Conservation (phyloP, 2,888 invertebrate species). For the Nysson spinosus region DNA sequence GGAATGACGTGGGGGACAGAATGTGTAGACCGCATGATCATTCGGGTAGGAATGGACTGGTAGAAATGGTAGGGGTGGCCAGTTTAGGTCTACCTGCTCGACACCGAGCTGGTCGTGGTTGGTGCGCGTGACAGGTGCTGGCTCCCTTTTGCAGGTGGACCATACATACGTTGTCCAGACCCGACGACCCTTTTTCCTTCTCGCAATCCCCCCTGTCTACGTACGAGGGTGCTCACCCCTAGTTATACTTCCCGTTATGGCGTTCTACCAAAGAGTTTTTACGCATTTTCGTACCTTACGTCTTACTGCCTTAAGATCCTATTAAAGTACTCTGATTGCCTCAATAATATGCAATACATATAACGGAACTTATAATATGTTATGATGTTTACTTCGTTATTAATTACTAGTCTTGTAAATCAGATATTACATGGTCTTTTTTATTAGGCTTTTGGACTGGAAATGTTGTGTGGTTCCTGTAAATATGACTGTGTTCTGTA, state of each 20-base stretch:
- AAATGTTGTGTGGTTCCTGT: no score
- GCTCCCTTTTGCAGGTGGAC: slow-evolving; percentile 70
- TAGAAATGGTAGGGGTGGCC: slow-evolving; percentile 42
- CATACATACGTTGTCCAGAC: slow-evolving; percentile 55
- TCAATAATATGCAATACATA: no score
- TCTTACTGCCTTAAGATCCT: no score
- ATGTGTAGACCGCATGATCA: slow-evolving; percentile 41
- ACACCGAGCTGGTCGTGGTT: slow-evolving; percentile 42
- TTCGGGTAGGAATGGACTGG: slow-evolving; percentile 55
- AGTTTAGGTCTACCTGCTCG: slow-evolving; percentile 35
- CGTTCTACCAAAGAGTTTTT: background rate
- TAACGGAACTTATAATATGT: no score
- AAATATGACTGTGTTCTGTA: no score
- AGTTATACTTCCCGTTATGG: background rate
- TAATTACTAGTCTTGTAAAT: no score
- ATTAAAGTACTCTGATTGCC: no score
- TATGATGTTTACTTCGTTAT: no score
- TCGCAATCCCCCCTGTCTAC: slow-evolving; percentile 5
- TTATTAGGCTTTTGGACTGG: no score
- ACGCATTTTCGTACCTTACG: no score
- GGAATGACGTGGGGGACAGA: slow-evolving; percentile 3
- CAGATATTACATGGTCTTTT: no score
- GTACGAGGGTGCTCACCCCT: slow-evolving; percentile 9
- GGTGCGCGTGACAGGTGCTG: slow-evolving; percentile 69
- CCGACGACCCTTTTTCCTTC: slow-evolving; percentile 45